Conservation (phyloP, 2,888 invertebrate genomes). For the Callyntrura guangdongensis region DNA sequence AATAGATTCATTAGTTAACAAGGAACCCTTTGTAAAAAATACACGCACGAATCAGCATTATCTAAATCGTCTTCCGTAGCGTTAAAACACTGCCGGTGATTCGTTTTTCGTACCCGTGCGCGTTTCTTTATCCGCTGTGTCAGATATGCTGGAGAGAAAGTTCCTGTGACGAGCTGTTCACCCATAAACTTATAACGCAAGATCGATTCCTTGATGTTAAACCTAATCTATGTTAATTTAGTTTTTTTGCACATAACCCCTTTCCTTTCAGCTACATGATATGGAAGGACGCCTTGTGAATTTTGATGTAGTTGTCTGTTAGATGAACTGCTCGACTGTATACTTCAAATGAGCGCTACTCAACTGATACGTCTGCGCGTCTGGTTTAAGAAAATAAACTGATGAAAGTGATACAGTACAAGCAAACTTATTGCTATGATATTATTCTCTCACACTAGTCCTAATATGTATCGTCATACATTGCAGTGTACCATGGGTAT, state of each 20-base stretch:
- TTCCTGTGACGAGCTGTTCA: constrained; percentile 1
- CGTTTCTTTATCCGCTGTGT: no score
- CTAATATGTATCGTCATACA: constrained; percentile 50
- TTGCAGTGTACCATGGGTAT: constrained; percentile 57
- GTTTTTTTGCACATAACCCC: neutral
- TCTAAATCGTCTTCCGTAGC: no score
- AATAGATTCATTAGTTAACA: no score
- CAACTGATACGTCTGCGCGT: neutral
- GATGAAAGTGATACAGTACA: constrained; percentile 33
- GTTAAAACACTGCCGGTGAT: no score
- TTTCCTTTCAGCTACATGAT: constrained; percentile 18
- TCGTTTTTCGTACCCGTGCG: no score
- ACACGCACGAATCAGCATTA: neutral
- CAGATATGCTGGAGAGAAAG: neutral
- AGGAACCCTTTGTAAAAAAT: no score
- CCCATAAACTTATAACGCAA: neutral
- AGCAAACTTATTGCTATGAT: constrained; percentile 60
- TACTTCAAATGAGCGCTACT: neutral
- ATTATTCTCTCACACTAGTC: constrained; percentile 21
- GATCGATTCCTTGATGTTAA: neutral
- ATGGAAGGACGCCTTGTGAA: constrained; percentile 27
- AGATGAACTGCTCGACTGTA: constrained; percentile 2
- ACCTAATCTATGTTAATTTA: neutral
- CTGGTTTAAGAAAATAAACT: neutral
- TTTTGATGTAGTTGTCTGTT: constrained; percentile 1